These are phyloP conservation scores for Drosophila demipolita DNA, from an alignment of 2,888 invertebrate genomes.

Conservation along the genomic window DNA sequence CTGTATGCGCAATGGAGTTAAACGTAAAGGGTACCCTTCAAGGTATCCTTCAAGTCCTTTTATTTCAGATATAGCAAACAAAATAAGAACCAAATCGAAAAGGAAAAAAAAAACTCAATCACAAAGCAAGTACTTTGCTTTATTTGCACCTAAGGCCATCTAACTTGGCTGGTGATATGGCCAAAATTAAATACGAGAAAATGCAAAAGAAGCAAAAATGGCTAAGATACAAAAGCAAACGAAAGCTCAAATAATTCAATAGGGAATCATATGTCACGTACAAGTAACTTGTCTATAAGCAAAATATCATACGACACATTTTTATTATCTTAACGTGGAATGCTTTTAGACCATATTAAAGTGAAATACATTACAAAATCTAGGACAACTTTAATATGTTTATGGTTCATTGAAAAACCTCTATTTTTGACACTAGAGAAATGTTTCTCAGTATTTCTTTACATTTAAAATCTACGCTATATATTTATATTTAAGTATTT, in stretches of 20 bases:
- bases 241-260: constrained; percentile 14
- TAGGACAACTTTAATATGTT: neutral
- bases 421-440: neutral
- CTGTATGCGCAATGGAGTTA: constrained; percentile 54
- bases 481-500: neutral
- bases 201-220: constrained; percentile 5
- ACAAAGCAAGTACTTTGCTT: constrained; percentile 61
- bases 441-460: neutral
- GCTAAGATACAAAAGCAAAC: constrained; percentile 1
- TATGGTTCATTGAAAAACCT: neutral
- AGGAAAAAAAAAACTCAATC: constrained; percentile 61
- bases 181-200: neutral
- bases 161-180: constrained; percentile 30
- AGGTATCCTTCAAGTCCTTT: constrained; percentile 9
- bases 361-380: neutral
- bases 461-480: neutral
- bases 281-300: neutral
- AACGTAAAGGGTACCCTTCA: constrained; percentile 29
- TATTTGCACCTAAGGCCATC: constrained; percentile 24
- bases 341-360: neutral
- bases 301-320: neutral
- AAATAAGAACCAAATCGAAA: constrained; percentile 47
- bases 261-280: neutral
- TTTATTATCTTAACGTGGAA: neutral
- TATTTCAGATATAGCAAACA: constrained; percentile 17